Evolutionary conservation across 2,888 invertebrate genomes (phyloP), one percentile per base, ranked within the genome.

Genomic region (Scelioninae gen. 1): DNA sequence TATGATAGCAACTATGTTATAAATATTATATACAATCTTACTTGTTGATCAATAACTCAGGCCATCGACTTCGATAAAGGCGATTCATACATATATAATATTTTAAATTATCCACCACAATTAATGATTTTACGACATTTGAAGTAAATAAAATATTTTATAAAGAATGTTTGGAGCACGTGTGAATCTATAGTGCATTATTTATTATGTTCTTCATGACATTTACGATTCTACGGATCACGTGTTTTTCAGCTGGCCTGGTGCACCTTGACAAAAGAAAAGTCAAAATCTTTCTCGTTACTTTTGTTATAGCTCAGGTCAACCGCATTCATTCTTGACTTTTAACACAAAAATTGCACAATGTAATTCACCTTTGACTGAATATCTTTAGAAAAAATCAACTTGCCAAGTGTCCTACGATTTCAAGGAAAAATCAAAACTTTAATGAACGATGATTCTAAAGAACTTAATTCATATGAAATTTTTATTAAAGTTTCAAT

Each of bases 1-100:
- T 68, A 32, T 68, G 45, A 55, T 0, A 53, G 11, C 11, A 11
- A 32, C 63, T 49, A 51, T 53, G 51, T 66, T 29, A 53, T 40
- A 69, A 56, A 69, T 69, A 16, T 56, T 56, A n/a, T 29, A 9
- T 29, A 8, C 51, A 31, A 40, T 51, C 86, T 88, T 23, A 2
- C 2, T 85, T 83, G 85, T 88, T 88, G 88, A 85, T 83, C 82
- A 85, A 82, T 84, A 80, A 82, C 85, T 83, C 83, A 83, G 85
- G 85, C 77, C 79, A 72, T 81, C 75, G 51, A 69, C 78, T 56
- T 75, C 71, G 71, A 47, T 55, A 23, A 8, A 55, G 45, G 38
- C 6, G 13, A 23, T 23, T 2, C 4, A 23, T 23, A 23, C 31
- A 23, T 65, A 13, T 16, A 23, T n/a, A 49, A 38, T 49, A 40